A percentile compares a stretch with the other conserved stretches of the same genome.
Conservation (phyloP, 1,140 invertebrate genomes). For the Cydia amplana region DNA sequence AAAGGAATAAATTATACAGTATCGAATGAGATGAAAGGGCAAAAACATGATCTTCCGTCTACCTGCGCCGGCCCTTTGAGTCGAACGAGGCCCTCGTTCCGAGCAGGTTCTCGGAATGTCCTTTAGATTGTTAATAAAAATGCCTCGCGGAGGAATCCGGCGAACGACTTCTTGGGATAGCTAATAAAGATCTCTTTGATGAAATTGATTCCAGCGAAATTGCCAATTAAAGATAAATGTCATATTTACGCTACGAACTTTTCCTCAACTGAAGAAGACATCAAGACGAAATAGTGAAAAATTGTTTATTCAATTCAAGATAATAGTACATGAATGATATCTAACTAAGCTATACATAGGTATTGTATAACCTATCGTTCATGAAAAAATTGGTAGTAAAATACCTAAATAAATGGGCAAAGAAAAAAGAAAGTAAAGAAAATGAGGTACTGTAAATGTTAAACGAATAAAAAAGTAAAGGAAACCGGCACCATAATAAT, state of each 20-base stretch:
- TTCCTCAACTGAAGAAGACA: neutral
- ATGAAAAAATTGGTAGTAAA: too few species aligned
- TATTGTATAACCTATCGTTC: too few species aligned
- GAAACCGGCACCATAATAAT: slow-evolving; percentile 45
- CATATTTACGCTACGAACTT: neutral
- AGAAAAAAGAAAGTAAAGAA: slow-evolving; percentile 23
- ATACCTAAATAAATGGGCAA: neutral
- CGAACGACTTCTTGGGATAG: slow-evolving; percentile 45
- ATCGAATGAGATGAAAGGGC: slow-evolving; percentile 51
- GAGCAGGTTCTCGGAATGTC: slow-evolving; percentile 54
- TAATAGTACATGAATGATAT: neutral
- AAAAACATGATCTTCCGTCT: slow-evolving; percentile 54
- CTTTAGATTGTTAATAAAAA: slow-evolving; percentile 50
- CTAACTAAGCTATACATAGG: too few species aligned
- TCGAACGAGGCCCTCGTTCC: slow-evolving; percentile 41
- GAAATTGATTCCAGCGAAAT: slow-evolving; percentile 13
- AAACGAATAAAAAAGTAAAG: slow-evolving; percentile 56
- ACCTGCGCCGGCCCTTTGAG: slow-evolving; percentile 49
- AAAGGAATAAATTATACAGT: slow-evolving; percentile 55
- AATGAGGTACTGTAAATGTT: slow-evolving; percentile 37
- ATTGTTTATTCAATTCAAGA: neutral
- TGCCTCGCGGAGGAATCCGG: slow-evolving; percentile 44
- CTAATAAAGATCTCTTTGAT: slow-evolving; percentile 16
- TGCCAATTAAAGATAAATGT: neutral
- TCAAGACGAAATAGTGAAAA: neutral